phyloP scores from a whole-genome alignment of 1,140 invertebrate genomes.

The Metopolophium dirhodum region DNA sequence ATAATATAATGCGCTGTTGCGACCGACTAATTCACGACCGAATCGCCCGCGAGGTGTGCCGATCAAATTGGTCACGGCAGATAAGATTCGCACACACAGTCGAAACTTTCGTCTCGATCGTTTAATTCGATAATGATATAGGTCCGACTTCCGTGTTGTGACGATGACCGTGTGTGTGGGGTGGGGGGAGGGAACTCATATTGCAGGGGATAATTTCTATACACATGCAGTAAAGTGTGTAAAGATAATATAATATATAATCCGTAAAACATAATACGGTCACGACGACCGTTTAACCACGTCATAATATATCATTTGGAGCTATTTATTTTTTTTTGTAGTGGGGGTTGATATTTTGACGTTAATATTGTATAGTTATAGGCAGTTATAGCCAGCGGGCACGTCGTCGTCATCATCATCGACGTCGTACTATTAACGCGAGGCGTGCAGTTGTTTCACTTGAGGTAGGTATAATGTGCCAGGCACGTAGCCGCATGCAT shows the following conservation, averaged over 20 bases:
- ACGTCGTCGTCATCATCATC: too few relatives aligned
- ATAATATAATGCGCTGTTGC: not conserved
- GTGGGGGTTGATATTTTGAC: too few relatives aligned
- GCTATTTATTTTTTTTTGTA: not conserved
- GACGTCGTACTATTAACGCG: not conserved
- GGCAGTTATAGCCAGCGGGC: not conserved
- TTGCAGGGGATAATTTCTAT: not conserved
- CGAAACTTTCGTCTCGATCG: not conserved
- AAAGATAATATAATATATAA: not conserved
- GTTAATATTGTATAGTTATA: not conserved
- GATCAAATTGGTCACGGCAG: not conserved
- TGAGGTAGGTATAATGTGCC: not conserved
- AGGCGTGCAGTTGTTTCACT: not conserved
- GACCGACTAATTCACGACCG: not conserved
- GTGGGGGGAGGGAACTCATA: not conserved
- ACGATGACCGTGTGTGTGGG: too few relatives aligned
- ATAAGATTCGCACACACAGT: not conserved
- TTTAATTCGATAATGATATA: conserved; percentile 3
- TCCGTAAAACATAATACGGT: not conserved
- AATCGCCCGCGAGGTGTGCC: not conserved
- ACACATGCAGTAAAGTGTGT: not conserved
- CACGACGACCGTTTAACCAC: not conserved
- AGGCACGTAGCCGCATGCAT: not conserved
- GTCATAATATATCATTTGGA: not conserved
- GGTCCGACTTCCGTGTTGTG: not conserved